Conservation (phyloP, 2,113 vertebrate species). For the Poecile atricapillus region DNA sequence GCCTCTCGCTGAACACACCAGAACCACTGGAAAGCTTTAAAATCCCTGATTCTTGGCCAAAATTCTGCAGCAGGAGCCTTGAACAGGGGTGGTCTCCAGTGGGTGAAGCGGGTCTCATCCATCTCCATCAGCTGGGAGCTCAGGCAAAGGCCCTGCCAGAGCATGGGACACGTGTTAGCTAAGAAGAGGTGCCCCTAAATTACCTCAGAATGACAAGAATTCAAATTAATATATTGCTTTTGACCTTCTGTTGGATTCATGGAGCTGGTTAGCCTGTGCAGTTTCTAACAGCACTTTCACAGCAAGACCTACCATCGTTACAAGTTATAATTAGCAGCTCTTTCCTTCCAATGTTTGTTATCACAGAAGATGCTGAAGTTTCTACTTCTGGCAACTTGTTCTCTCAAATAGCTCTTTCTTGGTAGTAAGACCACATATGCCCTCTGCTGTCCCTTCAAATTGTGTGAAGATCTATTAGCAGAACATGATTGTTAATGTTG, state of each 20-base stretch:
- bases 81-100: not conserved
- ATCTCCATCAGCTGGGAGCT: not conserved
- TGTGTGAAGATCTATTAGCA: not conserved
- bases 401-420: not conserved
- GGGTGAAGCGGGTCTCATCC: not conserved
- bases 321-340: not conserved
- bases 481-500: not conserved
- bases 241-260: not conserved
- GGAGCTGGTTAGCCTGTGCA: not conserved
- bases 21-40: not conserved
- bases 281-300: not conserved
- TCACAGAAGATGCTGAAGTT: not conserved
- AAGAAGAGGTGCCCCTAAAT: not conserved
- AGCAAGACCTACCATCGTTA: not conserved
- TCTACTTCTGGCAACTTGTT: not conserved
- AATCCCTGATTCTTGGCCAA: not conserved
- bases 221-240: not conserved
- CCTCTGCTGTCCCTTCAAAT: slow-evolving; percentile 57
- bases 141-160: not conserved
- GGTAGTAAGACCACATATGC: slow-evolving; percentile 40
- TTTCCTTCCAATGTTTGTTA: not conserved
- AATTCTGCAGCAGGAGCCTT: not conserved
- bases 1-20: not conserved
- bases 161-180: not conserved
- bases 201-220: not conserved